Evolutionary conservation across 2,888 invertebrate species (phyloP).

Genomic region (Yponomeuta malinellus): DNA sequence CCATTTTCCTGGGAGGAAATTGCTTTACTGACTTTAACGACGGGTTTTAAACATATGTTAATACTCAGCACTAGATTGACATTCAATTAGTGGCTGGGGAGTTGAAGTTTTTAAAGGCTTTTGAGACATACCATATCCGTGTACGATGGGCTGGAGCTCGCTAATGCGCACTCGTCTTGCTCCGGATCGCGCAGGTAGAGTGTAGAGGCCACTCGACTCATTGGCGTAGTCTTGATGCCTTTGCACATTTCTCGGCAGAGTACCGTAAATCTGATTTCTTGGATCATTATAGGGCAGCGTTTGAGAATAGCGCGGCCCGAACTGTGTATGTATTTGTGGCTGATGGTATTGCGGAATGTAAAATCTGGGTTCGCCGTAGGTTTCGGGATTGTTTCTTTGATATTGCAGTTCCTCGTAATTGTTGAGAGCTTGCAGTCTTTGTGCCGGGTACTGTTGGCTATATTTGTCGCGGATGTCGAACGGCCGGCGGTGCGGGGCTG

Average conservation of each 20-base stretch:
- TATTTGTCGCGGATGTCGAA: constrained; percentile 61
- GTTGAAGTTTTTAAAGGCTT: not conserved
- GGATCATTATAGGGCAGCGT: constrained; percentile 33
- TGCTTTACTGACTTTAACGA: constrained; percentile 2
- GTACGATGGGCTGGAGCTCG: constrained; percentile 52
- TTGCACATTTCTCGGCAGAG: constrained; percentile 14
- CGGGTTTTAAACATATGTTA: constrained; percentile 1
- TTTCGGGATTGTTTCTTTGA: constrained; percentile 32
- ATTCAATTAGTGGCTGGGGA: not conserved
- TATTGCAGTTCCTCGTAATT: constrained; percentile 39
- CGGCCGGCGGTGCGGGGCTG: constrained; percentile 54
- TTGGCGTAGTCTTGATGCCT: constrained; percentile 31
- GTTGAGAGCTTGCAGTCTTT: constrained; percentile 58
- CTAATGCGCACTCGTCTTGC: constrained; percentile 64
- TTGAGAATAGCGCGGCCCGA: constrained; percentile 35
- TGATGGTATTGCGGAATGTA: constrained; percentile 34
- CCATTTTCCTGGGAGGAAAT: constrained; percentile 12
- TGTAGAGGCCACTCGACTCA: constrained; percentile 43
- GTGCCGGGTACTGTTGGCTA: constrained; percentile 56
- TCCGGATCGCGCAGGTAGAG: constrained; percentile 50
- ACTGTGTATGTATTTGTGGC: constrained; percentile 21
- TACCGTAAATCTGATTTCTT: constrained; percentile 10
- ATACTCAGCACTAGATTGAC: not conserved
- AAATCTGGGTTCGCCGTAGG: constrained; percentile 41
- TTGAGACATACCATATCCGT: constrained; percentile 61